Percentiles rank a stretch among this genome's conserved stretches.
Evolutionary conservation across 2,113 vertebrate species (phyloP).

Genomic region (Climacteris rufus): DNA sequence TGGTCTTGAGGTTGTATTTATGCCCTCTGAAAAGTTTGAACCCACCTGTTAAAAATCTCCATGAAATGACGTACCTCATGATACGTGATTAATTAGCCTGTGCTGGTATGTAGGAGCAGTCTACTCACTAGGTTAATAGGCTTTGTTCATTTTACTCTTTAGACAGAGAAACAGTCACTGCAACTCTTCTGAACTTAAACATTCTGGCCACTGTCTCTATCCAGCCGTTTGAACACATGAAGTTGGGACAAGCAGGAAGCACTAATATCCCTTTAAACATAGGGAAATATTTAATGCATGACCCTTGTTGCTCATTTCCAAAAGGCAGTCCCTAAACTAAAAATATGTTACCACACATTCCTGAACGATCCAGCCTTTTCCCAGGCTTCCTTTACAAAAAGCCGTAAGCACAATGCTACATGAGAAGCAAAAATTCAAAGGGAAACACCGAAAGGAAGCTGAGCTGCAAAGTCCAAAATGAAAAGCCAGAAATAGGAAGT

Average conservation of each 20-base stretch:
- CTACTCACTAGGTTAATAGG: not conserved
- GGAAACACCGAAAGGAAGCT: conserved; percentile 58
- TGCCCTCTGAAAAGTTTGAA: not conserved
- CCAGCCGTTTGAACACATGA: not conserved
- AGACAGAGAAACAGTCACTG: not conserved
- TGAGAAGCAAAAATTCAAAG: conserved; percentile 30
- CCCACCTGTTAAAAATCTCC: not conserved
- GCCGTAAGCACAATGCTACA: conserved; percentile 19
- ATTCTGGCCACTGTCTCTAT: not conserved
- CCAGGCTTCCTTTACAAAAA: conserved; percentile 49
- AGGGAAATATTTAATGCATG: not conserved
- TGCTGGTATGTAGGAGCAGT: not conserved
- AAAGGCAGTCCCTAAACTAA: conserved; percentile 37
- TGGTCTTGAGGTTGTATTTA: not conserved
- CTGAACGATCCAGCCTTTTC: conserved; percentile 34
- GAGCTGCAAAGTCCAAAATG: conserved; percentile 57
- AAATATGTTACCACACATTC: conserved; percentile 38
- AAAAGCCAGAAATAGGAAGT: conserved; percentile 62
- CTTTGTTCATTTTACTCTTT: not conserved
- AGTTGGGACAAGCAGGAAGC: not conserved
- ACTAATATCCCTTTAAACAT: not conserved
- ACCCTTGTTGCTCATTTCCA: not conserved
- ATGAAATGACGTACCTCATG: not conserved
- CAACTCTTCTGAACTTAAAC: not conserved
- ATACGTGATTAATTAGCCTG: not conserved